Conservation (phyloP, 2,113 vertebrate genomes). For the Sminthopsis crassicaudata region DNA sequence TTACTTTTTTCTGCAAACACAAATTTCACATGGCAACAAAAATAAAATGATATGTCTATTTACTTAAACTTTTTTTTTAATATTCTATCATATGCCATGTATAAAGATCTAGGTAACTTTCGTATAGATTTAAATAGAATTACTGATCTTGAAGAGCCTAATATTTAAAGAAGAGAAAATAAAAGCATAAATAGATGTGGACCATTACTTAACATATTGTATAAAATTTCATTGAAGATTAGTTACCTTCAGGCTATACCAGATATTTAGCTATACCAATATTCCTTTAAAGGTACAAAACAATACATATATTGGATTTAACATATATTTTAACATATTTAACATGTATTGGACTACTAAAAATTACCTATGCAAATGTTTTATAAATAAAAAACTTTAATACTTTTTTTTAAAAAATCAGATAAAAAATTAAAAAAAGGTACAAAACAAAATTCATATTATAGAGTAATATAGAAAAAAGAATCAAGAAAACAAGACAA, state of each 20-base stretch:
- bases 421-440: neutral
- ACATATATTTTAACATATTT: too few species aligned
- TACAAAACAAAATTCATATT: neutral
- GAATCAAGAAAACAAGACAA: slow-evolving; percentile 3
- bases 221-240: slow-evolving; percentile 16
- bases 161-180: slow-evolving; percentile 37
- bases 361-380: too few species aligned
- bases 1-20: slow-evolving; percentile 38
- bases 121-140: neutral
- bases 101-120: slow-evolving; percentile 28
- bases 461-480: slow-evolving; percentile 16
- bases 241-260: neutral
- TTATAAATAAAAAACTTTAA: too few species aligned
- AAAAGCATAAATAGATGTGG: neutral
- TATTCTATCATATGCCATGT: neutral
- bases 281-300: neutral
- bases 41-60: slow-evolving; percentile 4
- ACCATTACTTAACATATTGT: slow-evolving; percentile 12
- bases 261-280: slow-evolving; percentile 6
- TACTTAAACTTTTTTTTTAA: slow-evolving; percentile 29
- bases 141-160: slow-evolving; percentile 26
- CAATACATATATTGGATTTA: neutral
- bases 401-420: too few species aligned
- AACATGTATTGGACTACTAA: too few species aligned
- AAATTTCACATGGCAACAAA: slow-evolving; percentile 44